Evolutionary conservation across 2,888 invertebrate genomes (phyloP), one percentile per base, ranked within the genome.

Genomic region (Drosophila recens): DNA sequence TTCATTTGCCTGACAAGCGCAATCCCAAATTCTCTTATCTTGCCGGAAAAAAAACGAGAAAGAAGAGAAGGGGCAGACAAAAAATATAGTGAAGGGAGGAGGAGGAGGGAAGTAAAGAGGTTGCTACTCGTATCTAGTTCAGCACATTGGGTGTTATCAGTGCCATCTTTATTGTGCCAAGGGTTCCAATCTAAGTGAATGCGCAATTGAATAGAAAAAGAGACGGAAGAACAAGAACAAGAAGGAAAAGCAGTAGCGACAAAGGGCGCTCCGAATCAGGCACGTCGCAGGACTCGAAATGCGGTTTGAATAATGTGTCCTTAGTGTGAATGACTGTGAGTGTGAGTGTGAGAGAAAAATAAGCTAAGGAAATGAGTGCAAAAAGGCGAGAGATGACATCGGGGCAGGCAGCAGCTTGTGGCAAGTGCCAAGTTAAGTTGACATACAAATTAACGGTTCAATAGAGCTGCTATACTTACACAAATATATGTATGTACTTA

Each of bases 391-490:
- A 38, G 49, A 38, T 11, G 57, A 36, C 33, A 42, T 20, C 15
- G 15, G 40, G 38, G 59, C 40, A 52, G 54, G 51, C 61, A 46
- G 63, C 72, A 45, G 56, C 69, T 72, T 80, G 69, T 72, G 59
- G 43, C 67, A 75, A 69, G 73, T 75, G 71, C 73, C 77, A 75
- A 81, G 84, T 75, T 79, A 81, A 85, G 83, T 83, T 81, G 79
- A 74, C 76, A 82, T 75, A 78, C 75, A 80, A 86, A 86, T 83
- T 88, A 80, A 83, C 83, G 86, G 88, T 88, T 86, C 88, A 88
- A 86, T 86, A 86, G 88, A 85, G 68, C 53, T 69, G 57, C 62
- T 54, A 58, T 56, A 75, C 52, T 45, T 52, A 40, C 71, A 68
- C 42, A 27, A 15, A 20, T 4, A 15, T 27, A 27, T 27, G 27